Conservation (phyloP, 1,140 invertebrate species). For the Drosophila neocordata region DNA sequence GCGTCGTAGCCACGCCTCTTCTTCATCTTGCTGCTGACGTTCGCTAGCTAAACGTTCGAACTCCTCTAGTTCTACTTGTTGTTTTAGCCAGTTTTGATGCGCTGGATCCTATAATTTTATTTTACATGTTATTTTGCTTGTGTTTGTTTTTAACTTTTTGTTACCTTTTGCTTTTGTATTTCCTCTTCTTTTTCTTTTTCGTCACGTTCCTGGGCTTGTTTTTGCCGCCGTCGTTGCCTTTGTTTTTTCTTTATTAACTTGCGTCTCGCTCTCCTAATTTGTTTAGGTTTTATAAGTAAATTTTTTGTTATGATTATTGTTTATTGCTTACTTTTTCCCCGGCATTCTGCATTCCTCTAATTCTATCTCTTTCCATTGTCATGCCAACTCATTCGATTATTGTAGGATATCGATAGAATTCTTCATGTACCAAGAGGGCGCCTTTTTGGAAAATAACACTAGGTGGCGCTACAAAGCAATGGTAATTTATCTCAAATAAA, state of each 20-base stretch:
- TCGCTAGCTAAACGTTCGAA: conserved; percentile 66
- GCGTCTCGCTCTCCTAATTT: conserved; percentile 71
- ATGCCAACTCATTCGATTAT: too few relatives aligned
- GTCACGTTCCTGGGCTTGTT: conserved; percentile 75
- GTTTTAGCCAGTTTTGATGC: conserved; percentile 71
- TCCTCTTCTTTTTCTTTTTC: conserved; percentile 58
- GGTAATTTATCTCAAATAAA: too few relatives aligned
- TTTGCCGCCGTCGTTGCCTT: conserved; percentile 82
- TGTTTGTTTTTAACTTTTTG: neutral
- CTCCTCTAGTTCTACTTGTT: conserved; percentile 64
- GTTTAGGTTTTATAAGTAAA: neutral
- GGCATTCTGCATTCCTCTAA: conserved; percentile 27
- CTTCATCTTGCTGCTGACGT: conserved; percentile 58
- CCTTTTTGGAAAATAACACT: too few relatives aligned
- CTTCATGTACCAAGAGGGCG: too few relatives aligned
- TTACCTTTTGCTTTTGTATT: neutral
- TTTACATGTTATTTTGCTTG: neutral
- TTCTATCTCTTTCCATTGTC: too few relatives aligned
- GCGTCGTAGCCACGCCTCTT: conserved; percentile 78
- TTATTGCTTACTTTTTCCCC: conserved; percentile 34
- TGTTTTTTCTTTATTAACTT: conserved; percentile 83
- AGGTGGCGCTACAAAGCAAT: too few relatives aligned
- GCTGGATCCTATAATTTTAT: conserved; percentile 44
- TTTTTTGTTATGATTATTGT: neutral
- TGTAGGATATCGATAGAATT: too few relatives aligned